A percentile compares a stretch with the other conserved stretches of the same genome.
phyloP scores from a whole-genome alignment of 2,113 vertebrate species.

The Apus apus region DNA sequence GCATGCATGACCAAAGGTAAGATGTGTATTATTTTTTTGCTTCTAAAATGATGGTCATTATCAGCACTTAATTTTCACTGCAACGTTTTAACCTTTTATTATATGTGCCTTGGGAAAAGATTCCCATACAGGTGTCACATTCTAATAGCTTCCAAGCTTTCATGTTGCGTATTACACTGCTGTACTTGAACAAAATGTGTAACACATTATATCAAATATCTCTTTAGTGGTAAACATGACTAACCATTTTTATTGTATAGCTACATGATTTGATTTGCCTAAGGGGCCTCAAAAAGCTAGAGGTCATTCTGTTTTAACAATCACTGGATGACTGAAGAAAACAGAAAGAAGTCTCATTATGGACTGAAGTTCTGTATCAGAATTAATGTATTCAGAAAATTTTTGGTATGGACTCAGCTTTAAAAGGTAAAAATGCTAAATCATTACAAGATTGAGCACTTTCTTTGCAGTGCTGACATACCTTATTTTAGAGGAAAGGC shows the following conservation, averaged over 20 bases:
- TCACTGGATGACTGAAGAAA: neutral
- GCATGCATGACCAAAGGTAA: neutral
- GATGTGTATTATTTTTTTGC: neutral
- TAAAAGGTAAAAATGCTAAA: neutral
- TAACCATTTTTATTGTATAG: neutral
- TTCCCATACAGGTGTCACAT: neutral
- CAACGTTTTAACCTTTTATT: neutral
- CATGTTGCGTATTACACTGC: neutral
- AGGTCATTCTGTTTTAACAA: neutral
- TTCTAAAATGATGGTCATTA: neutral
- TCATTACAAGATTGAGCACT: neutral
- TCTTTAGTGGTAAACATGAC: neutral
- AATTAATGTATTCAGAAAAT: neutral
- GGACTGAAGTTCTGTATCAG: neutral
- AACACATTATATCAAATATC: neutral
- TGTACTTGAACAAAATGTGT: neutral
- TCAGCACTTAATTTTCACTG: neutral
- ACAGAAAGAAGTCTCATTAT: neutral
- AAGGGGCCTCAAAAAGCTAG: neutral
- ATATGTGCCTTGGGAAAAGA: accelerated
- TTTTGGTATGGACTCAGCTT: neutral
- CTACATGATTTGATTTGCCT: neutral
- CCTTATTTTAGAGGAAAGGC: neutral
- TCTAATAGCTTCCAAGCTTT: neutral
- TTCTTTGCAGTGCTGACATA: neutral